These are phyloP conservation scores for Drosophila yooni DNA, from an alignment of 2,888 invertebrate genomes.

Conservation along the genomic window DNA sequence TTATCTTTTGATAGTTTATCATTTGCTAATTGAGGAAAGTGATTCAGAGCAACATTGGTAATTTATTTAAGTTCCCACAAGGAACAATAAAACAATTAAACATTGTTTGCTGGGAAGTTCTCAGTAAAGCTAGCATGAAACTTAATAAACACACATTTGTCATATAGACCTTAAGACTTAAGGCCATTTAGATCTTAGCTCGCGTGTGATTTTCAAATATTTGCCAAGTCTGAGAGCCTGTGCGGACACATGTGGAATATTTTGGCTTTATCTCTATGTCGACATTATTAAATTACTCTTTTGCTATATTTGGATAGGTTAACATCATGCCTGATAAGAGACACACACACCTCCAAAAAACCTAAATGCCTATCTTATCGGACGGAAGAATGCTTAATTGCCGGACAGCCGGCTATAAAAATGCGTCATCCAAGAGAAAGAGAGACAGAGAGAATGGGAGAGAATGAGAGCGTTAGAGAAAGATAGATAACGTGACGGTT, in stretches of 20 bases:
- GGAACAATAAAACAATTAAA: not conserved
- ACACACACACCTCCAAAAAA: not conserved
- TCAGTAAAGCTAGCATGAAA: not conserved
- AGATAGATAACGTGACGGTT: constrained; percentile 1
- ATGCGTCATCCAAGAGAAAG: constrained; percentile 62
- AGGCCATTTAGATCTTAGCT: constrained; percentile 14
- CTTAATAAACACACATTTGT: not conserved
- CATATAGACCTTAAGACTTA: not conserved
- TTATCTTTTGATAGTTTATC: not conserved
- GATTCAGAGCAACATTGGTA: not conserved
- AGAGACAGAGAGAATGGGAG: not conserved
- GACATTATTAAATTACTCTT: constrained; percentile 66
- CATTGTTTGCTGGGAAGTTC: not conserved
- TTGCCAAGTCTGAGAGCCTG: constrained; percentile 15
- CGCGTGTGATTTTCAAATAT: constrained; percentile 61
- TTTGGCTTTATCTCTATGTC: constrained; percentile 34
- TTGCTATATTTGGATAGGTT: constrained; percentile 70
- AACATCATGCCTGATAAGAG: constrained; percentile 58
- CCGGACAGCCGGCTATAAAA: constrained; percentile 56
- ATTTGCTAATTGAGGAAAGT: not conserved
- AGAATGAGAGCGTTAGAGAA: not conserved
- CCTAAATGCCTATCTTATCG: constrained; percentile 60
- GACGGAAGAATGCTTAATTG: constrained; percentile 63
- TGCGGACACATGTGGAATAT: constrained; percentile 4
- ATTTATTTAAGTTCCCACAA: not conserved